Evolutionary conservation across 2,888 invertebrate species (phyloP).

Genomic region (Sinohyriopsis cumingii): DNA sequence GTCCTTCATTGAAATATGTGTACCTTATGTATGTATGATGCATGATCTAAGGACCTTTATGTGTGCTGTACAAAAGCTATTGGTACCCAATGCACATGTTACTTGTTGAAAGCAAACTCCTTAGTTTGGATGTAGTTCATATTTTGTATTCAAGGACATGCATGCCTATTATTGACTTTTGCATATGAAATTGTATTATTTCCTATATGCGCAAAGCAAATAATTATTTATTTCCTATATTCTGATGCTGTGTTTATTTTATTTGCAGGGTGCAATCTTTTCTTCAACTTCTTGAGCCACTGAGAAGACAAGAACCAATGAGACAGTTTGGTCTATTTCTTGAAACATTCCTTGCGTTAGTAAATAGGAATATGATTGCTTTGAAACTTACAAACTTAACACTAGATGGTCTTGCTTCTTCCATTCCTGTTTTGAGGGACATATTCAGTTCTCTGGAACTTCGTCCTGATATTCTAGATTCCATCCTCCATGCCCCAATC

Average conservation of each 20-base stretch:
- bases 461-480: conserved; percentile 25
- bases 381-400: conserved; percentile 30
- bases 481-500: conserved; percentile 33
- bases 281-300: conserved; percentile 17
- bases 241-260: neutral
- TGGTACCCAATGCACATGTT: no score
- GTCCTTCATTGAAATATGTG: no score
- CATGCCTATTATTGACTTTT: no score
- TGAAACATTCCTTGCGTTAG: conserved; percentile 28
- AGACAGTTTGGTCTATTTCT: conserved; percentile 28
- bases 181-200: no score
- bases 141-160: no score
- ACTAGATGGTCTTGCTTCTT: conserved; percentile 27
- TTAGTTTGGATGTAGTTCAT: no score
- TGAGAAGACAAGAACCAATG: conserved; percentile 27
- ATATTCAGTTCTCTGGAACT: conserved; percentile 34
- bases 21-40: no score
- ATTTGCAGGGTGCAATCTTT: conserved; percentile 18
- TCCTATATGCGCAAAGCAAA: no score
- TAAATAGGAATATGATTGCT: conserved; percentile 31
- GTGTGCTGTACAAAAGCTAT: no score
- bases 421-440: conserved; percentile 31
- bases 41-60: no score
- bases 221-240: no score
- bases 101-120: no score